phyloP scores from a whole-genome alignment of 2,113 vertebrate species.

The Rutilus rutilus region DNA sequence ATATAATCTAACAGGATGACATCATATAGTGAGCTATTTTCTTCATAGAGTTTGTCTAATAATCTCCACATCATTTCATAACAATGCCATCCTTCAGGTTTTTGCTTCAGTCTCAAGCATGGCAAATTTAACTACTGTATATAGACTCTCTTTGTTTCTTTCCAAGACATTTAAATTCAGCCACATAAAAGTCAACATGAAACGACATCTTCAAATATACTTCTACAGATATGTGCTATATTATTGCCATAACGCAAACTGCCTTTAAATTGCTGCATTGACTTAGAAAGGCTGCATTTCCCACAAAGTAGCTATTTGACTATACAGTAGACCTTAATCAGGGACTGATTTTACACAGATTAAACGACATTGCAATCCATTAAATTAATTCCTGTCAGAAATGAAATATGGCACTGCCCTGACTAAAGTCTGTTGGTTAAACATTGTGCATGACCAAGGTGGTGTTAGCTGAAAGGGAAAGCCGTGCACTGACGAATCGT shows the following conservation, averaged over 20 bases:
- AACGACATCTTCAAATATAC: not conserved
- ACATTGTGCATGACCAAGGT: not conserved
- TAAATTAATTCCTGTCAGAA: not conserved
- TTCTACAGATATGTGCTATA: not conserved
- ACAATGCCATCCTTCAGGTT: not conserved
- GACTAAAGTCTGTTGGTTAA: not conserved
- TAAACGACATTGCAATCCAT: not conserved
- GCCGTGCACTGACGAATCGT: not conserved
- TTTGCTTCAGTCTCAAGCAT: not conserved
- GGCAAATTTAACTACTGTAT: not conserved
- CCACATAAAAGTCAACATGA: constrained; percentile 20
- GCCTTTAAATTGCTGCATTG: not conserved
- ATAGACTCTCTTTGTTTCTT: not conserved
- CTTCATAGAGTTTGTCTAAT: constrained; percentile 6
- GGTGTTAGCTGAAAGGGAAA: not conserved
- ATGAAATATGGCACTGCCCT: not conserved
- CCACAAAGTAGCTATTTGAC: not conserved
- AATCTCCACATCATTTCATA: not conserved
- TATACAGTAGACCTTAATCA: not conserved
- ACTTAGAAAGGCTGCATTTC: not conserved
- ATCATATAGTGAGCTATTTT: constrained; percentile 4
- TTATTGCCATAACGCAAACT: not conserved
- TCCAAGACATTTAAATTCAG: not conserved
- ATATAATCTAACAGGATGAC: not conserved
- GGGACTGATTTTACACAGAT: not conserved